Evolutionary conservation across 2,113 vertebrate genomes (phyloP), one percentile per base, ranked within the genome.

Genomic region (Neoarius graeffei): DNA sequence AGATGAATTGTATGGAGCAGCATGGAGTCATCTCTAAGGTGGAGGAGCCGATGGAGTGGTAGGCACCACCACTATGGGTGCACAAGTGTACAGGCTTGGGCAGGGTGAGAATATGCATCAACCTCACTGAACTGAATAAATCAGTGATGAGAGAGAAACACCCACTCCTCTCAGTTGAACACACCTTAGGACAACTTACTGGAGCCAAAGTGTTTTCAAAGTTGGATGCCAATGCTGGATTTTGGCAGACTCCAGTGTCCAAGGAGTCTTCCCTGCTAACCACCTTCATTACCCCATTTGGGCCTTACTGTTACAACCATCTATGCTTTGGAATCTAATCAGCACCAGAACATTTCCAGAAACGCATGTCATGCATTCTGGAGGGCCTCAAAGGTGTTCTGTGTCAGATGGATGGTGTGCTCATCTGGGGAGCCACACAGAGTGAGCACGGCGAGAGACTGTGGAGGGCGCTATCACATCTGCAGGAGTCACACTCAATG

Each of bases 161-260:
- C 35, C 35, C 35, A 42, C 35, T 42, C 35, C 35, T 42, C 35
- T 42, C 35, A 42, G 35, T 42, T 42, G 35, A 42, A 42, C 35
- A 42, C 3, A 42, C 35, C 35, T 42, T 42, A 42, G 35, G 35
- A 42, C 35, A 42, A 42, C 35, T 42, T 42, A 2, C 3, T 42
- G 35, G 35, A 42, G 35, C 35, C 35, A 42, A 42, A 42, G 3
- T 42, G 35, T 42, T 42, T 42, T 42, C 35, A 42, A 42, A 2
- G 35, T 42, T 42, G 35, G 35, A 42, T 42, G 35, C 35, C 35
- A 42, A 42, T 42, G 35, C 35, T 42, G 35, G 35, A 42, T 42
- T 42, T 42, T 92, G 89, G 89, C 88, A 88, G 6, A 81, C 91
- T 11, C 85, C 81, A 1, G n/a, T 88, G 9, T 67, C 84, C 0